phyloP scores from a whole-genome alignment of 2,113 vertebrate genomes.

The Xyliphius kryptos region DNA sequence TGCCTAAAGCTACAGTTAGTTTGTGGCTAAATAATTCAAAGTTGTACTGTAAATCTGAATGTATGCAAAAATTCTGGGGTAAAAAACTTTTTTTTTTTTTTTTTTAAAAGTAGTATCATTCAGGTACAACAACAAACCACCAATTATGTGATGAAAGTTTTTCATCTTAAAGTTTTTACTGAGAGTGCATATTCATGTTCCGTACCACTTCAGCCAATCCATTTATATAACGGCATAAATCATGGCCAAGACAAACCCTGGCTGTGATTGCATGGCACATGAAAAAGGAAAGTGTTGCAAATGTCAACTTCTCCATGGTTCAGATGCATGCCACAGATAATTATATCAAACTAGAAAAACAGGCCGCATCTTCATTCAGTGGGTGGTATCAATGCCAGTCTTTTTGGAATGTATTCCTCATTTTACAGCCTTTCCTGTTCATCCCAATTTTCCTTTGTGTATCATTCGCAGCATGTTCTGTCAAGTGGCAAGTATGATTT shows the following conservation, averaged over 20 bases:
- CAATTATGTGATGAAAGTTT: constrained; percentile 38
- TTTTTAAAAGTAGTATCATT: too few relatives aligned
- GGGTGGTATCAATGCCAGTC: constrained; percentile 19
- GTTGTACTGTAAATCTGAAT: too few relatives aligned
- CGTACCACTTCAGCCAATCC: constrained; percentile 6
- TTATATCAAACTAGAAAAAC: constrained; percentile 34
- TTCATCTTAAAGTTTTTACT: constrained; percentile 37
- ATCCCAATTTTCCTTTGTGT: neutral
- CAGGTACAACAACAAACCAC: constrained; percentile 21
- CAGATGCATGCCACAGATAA: constrained; percentile 40
- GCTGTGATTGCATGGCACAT: constrained; percentile 27
- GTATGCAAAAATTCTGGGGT: too few relatives aligned
- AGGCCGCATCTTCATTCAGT: constrained; percentile 16
- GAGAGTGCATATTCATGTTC: constrained; percentile 34
- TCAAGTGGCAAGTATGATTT: constrained; percentile 8
- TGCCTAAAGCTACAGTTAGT: too few relatives aligned
- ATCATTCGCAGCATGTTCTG: neutral
- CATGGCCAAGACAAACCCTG: constrained; percentile 26
- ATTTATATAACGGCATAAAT: constrained; percentile 24
- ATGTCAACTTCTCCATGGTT: constrained; percentile 22
- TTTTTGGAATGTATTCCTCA: constrained; percentile 9
- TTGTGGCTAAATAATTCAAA: too few relatives aligned
- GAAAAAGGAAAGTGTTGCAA: constrained; percentile 37
- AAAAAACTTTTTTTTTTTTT: too few relatives aligned
- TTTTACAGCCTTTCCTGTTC: constrained; percentile 9